Base-by-base conservation (phyloP, 2,113 vertebrate genomes). In the Perca flavescens region DNA sequence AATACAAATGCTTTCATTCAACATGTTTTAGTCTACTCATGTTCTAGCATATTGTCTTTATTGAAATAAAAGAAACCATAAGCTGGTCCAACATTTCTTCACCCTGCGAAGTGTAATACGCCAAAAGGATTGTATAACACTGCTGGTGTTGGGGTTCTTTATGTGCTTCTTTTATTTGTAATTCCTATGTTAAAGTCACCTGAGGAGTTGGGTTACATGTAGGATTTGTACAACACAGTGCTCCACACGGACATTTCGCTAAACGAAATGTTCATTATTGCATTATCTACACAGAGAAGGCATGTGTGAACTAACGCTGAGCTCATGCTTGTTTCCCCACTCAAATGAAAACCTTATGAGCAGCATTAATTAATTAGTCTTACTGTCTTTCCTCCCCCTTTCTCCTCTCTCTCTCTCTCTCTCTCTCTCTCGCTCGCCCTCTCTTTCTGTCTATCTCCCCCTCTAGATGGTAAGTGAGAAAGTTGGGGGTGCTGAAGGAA, bases 401-500 rank as follows among this genome's bases (percentile, higher is more conserved):
- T 47, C 57, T 12, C 17, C 56, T 31, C 31, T 34, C 31, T 31
- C 7, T 56, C 60, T 31, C 54, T 50, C 40, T 53, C 43, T 50
- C 58, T 70, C 49, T 77, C 56, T 31, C 31, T 34, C 31, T 5
- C 7, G 52, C 60, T 31, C 54, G 47, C 40, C 56, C 54, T 2
- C 14, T 56, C 12, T 36, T 15, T 56, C n/a, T 53, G 43, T 74
- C 43, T 50, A 62, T 72, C 49, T 77, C 64, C 76, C 43, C 28
- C 64, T 76, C 12, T 88, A 99, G 98, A 94, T 99, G 96, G 98
- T 99, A 82, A 99, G 98, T 4, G 98, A 99, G 94, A 99, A 99
- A 91, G 98, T 99, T 0, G 97, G 98, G 68, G 98, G 98, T 25
- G 98, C 98, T 2, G 98, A 99, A 89, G 98, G 98, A 91, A 99